These are phyloP conservation scores for Diloba caeruleocephala DNA, from an alignment of 2,888 invertebrate species.

Conservation along the genomic window DNA sequence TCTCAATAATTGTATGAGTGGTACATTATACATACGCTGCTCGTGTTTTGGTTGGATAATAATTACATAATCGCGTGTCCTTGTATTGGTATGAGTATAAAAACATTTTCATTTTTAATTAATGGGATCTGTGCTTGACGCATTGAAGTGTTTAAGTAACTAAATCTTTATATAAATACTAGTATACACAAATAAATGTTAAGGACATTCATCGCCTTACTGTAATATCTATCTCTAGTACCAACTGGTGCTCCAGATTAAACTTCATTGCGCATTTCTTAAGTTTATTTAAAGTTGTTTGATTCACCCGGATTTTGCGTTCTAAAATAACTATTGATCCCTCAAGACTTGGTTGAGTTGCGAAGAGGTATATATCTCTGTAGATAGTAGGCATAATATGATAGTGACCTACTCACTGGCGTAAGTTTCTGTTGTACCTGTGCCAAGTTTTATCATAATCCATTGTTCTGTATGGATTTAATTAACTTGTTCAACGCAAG, in stretches of 20 bases:
- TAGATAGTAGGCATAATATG: slow-evolving; percentile 1
- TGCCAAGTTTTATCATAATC: slow-evolving; percentile 42
- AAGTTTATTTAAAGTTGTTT: slow-evolving; percentile 9
- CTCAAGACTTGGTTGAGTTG: slow-evolving; percentile 19
- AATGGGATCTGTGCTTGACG: too few species aligned
- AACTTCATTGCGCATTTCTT: slow-evolving; percentile 16
- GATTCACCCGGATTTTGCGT: slow-evolving; percentile 9
- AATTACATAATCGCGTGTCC: too few species aligned
- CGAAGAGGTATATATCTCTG: slow-evolving; percentile 22
- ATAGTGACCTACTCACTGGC: slow-evolving; percentile 22
- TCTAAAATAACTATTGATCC: slow-evolving; percentile 32
- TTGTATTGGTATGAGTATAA: too few species aligned
- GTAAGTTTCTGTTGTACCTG: slow-evolving; percentile 27
- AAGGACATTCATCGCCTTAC: too few species aligned
- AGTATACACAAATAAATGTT: too few species aligned
- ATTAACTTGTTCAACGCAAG: slow-evolving; percentile 20
- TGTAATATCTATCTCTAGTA: background rate
- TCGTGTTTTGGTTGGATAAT: too few species aligned
- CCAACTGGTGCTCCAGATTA: slow-evolving; percentile 17
- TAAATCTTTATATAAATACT: too few species aligned
- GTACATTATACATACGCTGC: too few species aligned
- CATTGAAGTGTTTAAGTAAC: too few species aligned
- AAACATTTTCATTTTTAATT: too few species aligned
- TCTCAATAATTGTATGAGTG: too few species aligned
- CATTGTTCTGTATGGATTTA: slow-evolving; percentile 20